These are phyloP conservation scores for Euphydryas editha DNA, from an alignment of 2,888 invertebrate genomes.

Conservation along the genomic window DNA sequence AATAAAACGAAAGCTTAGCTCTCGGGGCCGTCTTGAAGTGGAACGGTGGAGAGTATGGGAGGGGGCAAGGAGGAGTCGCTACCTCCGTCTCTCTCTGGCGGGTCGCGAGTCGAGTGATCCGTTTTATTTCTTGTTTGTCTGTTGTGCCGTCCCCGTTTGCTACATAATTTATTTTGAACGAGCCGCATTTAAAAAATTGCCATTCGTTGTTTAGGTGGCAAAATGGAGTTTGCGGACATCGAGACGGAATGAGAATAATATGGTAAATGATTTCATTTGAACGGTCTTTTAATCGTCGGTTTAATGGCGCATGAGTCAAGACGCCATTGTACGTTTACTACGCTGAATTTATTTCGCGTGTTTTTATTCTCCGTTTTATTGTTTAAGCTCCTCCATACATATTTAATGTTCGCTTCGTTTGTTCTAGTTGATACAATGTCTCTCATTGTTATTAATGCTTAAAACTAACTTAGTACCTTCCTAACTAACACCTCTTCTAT, in stretches of 20 bases:
- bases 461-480: neutral
- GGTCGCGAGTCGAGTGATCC: constrained; percentile 64
- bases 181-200: constrained; percentile 82
- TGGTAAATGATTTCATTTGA: constrained; percentile 81
- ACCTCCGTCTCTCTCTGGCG: constrained; percentile 60
- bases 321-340: constrained; percentile 71
- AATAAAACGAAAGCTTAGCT: constrained; percentile 81
- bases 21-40: constrained; percentile 80
- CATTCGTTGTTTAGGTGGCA: constrained; percentile 68
- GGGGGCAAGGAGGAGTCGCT: constrained; percentile 56
- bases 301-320: constrained; percentile 73
- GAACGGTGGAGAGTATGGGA: constrained; percentile 55
- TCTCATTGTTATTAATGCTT: constrained; percentile 10
- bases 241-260: constrained; percentile 73
- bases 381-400: constrained; percentile 65
- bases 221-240: constrained; percentile 73
- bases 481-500: too few relatives aligned
- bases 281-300: constrained; percentile 69
- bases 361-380: constrained; percentile 67
- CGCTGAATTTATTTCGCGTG: constrained; percentile 66
- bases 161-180: constrained; percentile 82
- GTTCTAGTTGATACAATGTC: constrained; percentile 37
- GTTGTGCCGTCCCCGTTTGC: constrained; percentile 68
- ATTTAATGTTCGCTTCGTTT: constrained; percentile 68
- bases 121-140: constrained; percentile 80